Conservation (phyloP, 1,140 invertebrate species). For the Brachionus manjavacas region DNA sequence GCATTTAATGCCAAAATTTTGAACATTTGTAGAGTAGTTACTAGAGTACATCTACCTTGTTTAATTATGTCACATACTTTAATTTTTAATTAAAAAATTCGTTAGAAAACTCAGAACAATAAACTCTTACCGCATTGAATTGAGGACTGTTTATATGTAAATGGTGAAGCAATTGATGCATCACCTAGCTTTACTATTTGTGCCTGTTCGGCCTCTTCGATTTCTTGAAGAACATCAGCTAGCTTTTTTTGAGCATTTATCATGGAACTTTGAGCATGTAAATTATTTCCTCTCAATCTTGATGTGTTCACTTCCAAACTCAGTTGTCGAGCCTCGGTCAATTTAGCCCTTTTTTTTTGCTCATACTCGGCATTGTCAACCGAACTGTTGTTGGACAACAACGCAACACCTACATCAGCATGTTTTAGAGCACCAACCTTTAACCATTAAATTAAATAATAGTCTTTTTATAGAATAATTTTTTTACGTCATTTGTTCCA, state of each 20-base stretch:
- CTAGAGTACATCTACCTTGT: conserved; percentile 94
- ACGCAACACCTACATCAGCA: conserved; percentile 88
- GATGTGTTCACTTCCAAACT: background rate
- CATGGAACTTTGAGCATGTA: background rate
- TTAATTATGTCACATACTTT: conserved; percentile 93
- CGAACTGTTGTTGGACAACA: conserved; percentile 79
- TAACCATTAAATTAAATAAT: background rate
- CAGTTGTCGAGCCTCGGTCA: conserved; percentile 58
- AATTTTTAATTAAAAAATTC: background rate
- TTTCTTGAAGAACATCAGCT: conserved; percentile 42
- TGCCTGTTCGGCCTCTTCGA: conserved; percentile 82
- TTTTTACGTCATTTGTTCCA: conserved; percentile 91
- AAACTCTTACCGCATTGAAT: conserved; percentile 79
- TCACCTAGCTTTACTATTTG: conserved; percentile 90
- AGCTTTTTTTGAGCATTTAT: conserved; percentile 39
- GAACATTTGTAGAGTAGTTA: conserved; percentile 99
- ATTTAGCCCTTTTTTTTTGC: conserved; percentile 65
- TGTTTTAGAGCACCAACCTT: conserved; percentile 87
- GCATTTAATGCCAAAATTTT: conserved; percentile 99
- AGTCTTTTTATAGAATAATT: background rate
- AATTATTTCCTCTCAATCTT: conserved; percentile 7
- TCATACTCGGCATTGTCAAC: conserved; percentile 52
- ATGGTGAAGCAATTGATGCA: conserved; percentile 96
- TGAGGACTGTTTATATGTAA: conserved; percentile 93
- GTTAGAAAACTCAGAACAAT: background rate